A percentile compares a stretch with the other conserved stretches of the same genome.
These are phyloP conservation scores for Lepidostoma basale DNA, from an alignment of 1,140 invertebrate genomes.

Conservation along the genomic window DNA sequence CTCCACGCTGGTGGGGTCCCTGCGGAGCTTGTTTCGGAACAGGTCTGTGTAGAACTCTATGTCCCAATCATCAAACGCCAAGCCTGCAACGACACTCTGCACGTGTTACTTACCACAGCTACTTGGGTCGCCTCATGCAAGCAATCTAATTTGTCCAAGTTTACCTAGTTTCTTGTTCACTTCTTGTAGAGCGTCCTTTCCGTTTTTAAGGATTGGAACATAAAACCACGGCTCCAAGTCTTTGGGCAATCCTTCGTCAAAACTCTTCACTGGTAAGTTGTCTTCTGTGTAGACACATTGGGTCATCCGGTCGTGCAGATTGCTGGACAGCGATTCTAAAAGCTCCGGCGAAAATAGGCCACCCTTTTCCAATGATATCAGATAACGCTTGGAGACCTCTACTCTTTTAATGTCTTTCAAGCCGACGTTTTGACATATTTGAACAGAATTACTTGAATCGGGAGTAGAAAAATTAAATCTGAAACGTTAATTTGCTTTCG, in stretches of 20 bases:
- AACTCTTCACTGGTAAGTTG: conserved; percentile 74
- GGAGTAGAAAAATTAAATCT: conserved; percentile 93
- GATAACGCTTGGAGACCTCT: conserved; percentile 82
- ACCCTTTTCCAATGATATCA: conserved; percentile 63
- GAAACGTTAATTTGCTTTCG: conserved; percentile 47
- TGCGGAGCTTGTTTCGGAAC: conserved; percentile 79
- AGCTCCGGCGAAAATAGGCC: conserved; percentile 56
- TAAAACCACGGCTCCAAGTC: conserved; percentile 77
- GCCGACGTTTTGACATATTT: conserved; percentile 86
- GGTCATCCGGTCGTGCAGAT: conserved; percentile 81
- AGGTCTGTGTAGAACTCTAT: conserved; percentile 84
- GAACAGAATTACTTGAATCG: conserved; percentile 93
- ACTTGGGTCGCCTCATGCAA: not conserved
- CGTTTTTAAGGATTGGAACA: conserved; percentile 80
- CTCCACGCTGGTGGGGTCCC: conserved; percentile 97
- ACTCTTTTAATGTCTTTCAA: conserved; percentile 75
- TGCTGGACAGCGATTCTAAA: conserved; percentile 62
- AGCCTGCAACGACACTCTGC: conserved; percentile 59
- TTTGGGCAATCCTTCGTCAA: conserved; percentile 68
- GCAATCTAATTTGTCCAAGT: not conserved
- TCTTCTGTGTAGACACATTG: conserved; percentile 72
- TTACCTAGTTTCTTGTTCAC: conserved; percentile 83
- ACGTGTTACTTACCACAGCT: not conserved
- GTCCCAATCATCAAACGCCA: conserved; percentile 90
- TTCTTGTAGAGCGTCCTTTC: conserved; percentile 78